phyloP scores from a whole-genome alignment of 2,797 vertebrate genomes.

The Phataginus tricuspis region DNA sequence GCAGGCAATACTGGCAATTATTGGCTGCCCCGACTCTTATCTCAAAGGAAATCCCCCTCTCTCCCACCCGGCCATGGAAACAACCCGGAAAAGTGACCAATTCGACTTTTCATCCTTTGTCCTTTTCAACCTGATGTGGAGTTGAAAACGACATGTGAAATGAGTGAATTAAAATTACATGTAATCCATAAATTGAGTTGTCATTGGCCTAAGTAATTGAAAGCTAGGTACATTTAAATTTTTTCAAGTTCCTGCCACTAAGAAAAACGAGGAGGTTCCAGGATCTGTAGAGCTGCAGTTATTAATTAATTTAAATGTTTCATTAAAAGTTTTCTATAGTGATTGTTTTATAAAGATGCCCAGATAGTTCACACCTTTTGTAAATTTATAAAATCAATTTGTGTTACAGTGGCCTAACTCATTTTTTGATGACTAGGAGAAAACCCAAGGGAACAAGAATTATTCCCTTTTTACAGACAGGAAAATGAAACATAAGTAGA shows the following conservation, averaged over 20 bases:
- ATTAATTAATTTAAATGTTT: not conserved
- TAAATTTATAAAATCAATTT: not conserved
- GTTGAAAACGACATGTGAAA: slow-evolving; percentile 47
- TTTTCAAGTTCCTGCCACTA: slow-evolving; percentile 1
- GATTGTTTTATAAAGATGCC: not conserved
- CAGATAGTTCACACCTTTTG: not conserved
- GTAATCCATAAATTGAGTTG: slow-evolving; percentile 17
- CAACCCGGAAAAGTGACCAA: not conserved
- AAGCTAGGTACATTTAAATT: not conserved
- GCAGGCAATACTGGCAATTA: slow-evolving; percentile 30
- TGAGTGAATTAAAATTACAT: not conserved
- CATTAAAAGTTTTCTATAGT: not conserved
- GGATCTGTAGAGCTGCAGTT: not conserved
- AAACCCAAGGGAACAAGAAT: slow-evolving; percentile 49
- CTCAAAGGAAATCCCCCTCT: not conserved
- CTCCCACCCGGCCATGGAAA: not conserved
- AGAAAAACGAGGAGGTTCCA: not conserved
- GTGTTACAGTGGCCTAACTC: slow-evolving; percentile 39
- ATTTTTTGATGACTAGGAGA: slow-evolving; percentile 50
- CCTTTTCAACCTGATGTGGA: slow-evolving; percentile 54
- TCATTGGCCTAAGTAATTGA: not conserved
- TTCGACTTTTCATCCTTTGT: slow-evolving; percentile 58
- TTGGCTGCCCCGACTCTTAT: not conserved
- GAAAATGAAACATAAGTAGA: slow-evolving; percentile 62
- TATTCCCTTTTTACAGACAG: slow-evolving; percentile 49